Conservation (phyloP, 2,888 invertebrate species). For the Venusia cambrica region DNA sequence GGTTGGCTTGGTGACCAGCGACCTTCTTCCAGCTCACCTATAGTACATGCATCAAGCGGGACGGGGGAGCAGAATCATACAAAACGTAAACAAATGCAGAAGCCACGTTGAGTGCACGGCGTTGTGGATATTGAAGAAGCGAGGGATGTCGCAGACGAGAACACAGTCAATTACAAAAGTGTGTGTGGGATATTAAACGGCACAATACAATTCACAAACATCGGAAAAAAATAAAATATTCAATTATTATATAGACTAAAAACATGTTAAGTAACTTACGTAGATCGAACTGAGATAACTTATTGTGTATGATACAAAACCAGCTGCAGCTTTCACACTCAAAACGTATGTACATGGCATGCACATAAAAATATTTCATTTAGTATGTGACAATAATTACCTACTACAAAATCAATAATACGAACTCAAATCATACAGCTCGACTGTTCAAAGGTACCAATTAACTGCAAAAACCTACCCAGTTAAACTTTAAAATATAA, state of each 20-base stretch:
- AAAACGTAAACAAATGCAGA: constrained; percentile 28
- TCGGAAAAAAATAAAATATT: constrained; percentile 32
- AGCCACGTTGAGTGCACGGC: constrained; percentile 57
- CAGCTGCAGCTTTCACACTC: not conserved
- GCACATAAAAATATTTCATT: constrained; percentile 7
- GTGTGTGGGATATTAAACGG: constrained; percentile 40
- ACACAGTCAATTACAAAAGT: constrained; percentile 60
- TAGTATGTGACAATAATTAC: not conserved
- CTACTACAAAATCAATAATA: no score
- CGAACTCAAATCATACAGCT: no score
- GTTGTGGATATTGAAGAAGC: constrained; percentile 24
- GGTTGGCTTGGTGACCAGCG: constrained; percentile 81
- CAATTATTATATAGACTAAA: constrained; percentile 4
- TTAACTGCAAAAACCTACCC: no score
- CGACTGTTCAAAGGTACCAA: no score
- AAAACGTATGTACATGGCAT: constrained; percentile 23
- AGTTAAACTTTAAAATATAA: no score
- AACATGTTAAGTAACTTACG: no score
- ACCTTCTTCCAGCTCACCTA: constrained; percentile 85
- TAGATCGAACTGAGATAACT: no score
- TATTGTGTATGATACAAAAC: constrained; percentile 14
- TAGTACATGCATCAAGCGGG: constrained; percentile 38
- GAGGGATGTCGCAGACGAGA: constrained; percentile 47
- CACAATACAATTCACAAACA: constrained; percentile 71
- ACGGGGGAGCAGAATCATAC: constrained; percentile 31